Percentiles rank a stretch among this genome's conserved stretches.
phyloP scores from a whole-genome alignment of 2,113 vertebrate genomes.

The Cottus gobio region DNA sequence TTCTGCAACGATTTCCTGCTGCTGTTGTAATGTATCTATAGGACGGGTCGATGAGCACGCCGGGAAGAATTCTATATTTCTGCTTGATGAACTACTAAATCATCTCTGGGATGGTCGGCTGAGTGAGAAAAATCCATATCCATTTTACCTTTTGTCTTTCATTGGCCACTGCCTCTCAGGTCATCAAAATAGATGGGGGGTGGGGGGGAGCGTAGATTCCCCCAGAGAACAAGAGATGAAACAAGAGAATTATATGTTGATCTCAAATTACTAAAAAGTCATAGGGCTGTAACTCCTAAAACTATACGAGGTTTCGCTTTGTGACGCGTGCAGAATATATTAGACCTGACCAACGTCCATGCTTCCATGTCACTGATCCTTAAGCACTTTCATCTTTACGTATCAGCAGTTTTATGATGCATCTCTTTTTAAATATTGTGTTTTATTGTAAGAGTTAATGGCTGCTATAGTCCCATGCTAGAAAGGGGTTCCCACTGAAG shows the following conservation, averaged over 20 bases:
- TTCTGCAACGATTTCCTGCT: slow-evolving; percentile 85
- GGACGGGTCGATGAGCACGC: slow-evolving; percentile 78
- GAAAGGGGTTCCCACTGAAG: too few relatives aligned
- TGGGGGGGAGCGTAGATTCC: slow-evolving; percentile 1
- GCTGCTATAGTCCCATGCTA: not conserved
- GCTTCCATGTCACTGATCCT: not conserved
- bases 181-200: slow-evolving; percentile 72
- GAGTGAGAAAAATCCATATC: slow-evolving; percentile 82
- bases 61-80: slow-evolving; percentile 84
- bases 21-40: slow-evolving; percentile 82
- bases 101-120: slow-evolving; percentile 79
- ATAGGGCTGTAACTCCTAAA: slow-evolving; percentile 2
- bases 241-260: slow-evolving; percentile 6
- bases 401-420: not conserved
- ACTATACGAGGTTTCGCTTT: not conserved
- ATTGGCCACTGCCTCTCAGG: slow-evolving; percentile 76
- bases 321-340: not conserved
- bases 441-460: not conserved
- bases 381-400: not conserved
- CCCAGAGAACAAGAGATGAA: slow-evolving; percentile 3
- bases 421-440: not conserved
- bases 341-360: not conserved
- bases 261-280: slow-evolving; percentile 34
- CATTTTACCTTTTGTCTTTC: slow-evolving; percentile 86
- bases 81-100: slow-evolving; percentile 84